These are phyloP conservation scores for Hirudo medicinalis DNA, from an alignment of 1,140 invertebrate species.

Conservation along the genomic window DNA sequence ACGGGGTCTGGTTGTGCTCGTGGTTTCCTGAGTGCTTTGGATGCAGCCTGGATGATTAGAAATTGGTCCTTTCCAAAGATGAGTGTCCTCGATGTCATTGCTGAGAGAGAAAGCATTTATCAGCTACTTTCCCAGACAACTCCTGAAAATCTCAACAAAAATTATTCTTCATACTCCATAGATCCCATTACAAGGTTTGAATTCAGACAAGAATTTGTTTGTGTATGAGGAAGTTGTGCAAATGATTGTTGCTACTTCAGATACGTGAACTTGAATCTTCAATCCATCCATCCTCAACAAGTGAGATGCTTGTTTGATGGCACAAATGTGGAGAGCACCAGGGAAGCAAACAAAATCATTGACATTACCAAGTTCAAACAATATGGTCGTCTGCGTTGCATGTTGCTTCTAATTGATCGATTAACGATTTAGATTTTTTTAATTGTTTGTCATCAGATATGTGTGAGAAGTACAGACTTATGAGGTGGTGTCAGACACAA, in stretches of 20 bases:
- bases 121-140: conserved; percentile 80
- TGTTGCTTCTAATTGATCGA: neutral
- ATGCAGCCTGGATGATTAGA: conserved; percentile 86
- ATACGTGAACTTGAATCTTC: conserved; percentile 7
- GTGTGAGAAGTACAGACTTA: conserved; percentile 45
- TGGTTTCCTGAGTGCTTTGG: conserved; percentile 86
- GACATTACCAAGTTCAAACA: neutral
- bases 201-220: neutral
- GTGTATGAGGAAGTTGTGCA: neutral
- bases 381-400: neutral
- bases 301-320: conserved; percentile 4
- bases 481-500: conserved; percentile 63
- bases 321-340: neutral
- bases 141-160: conserved; percentile 81
- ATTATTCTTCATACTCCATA: conserved; percentile 70
- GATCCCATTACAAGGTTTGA: conserved; percentile 62
- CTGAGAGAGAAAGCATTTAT: conserved; percentile 88
- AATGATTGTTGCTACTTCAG: conserved; percentile 6
- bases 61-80: conserved; percentile 56
- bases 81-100: conserved; percentile 52
- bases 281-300: conserved; percentile 1
- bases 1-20: conserved; percentile 92
- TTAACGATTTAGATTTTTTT: too few relatives aligned
- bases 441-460: neutral
- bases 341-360: neutral